These are phyloP conservation scores for Junonia oenone DNA, from an alignment of 2,888 invertebrate species.

Conservation along the genomic window DNA sequence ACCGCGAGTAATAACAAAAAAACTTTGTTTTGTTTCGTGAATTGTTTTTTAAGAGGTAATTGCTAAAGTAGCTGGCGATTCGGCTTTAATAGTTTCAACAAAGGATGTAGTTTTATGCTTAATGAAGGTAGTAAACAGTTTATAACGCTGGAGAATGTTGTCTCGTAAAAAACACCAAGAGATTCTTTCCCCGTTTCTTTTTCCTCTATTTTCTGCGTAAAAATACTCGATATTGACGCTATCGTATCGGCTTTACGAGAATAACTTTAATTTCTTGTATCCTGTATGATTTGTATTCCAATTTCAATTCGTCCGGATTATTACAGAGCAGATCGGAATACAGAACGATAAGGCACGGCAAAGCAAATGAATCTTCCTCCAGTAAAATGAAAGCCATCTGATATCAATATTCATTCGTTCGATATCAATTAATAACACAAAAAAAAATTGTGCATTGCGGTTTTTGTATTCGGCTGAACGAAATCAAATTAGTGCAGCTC, in stretches of 20 bases:
- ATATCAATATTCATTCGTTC: constrained; percentile 26
- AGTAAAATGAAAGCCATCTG: constrained; percentile 23
- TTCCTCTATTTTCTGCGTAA: neutral
- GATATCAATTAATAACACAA: constrained; percentile 24
- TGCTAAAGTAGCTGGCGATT: constrained; percentile 21
- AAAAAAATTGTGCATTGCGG: constrained; percentile 24
- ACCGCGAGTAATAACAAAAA: constrained; percentile 42
- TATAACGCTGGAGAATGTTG: constrained; percentile 2
- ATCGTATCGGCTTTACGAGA: neutral
- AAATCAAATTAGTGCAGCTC: constrained; percentile 16
- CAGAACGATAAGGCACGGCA: neutral
- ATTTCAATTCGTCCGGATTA: neutral
- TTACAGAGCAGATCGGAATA: neutral
- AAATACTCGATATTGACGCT: neutral
- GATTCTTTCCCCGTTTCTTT: neutral
- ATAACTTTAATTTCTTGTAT: neutral
- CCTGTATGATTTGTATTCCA: neutral
- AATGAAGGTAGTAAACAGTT: constrained; percentile 25
- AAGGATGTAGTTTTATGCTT: constrained; percentile 26
- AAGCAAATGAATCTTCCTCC: constrained; percentile 20
- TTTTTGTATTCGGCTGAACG: constrained; percentile 11
- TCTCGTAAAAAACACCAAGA: neutral
- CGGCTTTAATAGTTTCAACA: constrained; percentile 25
- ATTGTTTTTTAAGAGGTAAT: constrained; percentile 39
- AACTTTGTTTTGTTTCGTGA: constrained; percentile 48